These are phyloP conservation scores for Manacus vitellinus DNA, from an alignment of 2,113 vertebrate genomes.

Conservation along the genomic window DNA sequence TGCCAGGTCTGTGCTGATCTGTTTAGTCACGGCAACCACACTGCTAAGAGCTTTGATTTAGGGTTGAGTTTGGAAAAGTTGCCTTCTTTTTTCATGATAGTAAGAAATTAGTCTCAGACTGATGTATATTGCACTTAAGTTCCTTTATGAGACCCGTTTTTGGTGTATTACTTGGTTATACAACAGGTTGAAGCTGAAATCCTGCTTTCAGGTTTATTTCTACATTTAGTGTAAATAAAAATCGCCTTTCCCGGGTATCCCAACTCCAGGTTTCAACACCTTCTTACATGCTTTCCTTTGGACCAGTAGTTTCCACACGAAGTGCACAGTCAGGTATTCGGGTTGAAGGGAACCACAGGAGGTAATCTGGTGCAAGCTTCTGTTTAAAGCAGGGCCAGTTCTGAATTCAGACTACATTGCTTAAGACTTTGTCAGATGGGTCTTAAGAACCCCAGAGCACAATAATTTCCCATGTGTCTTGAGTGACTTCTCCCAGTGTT, in stretches of 20 bases:
- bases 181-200: not conserved
- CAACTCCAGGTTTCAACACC: not conserved
- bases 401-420: not conserved
- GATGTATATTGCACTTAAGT: not conserved
- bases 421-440: not conserved
- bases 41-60: not conserved
- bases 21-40: not conserved
- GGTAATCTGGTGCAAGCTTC: not conserved
- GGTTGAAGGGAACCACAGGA: not conserved
- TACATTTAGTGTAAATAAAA: not conserved
- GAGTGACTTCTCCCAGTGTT: not conserved
- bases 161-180: not conserved
- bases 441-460: not conserved
- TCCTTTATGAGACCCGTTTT: not conserved
- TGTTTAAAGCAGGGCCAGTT: not conserved
- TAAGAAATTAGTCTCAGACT: not conserved
- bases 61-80: not conserved
- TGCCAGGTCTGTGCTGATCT: not conserved
- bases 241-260: not conserved
- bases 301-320: not conserved
- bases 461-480: rapidly evolving
- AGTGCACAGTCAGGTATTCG: not conserved
- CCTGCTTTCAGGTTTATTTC: not conserved
- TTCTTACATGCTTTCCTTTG: not conserved
- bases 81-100: not conserved